Percentiles rank a stretch among this genome's conserved stretches.
Evolutionary conservation across 2,888 invertebrate genomes (phyloP).

Genomic region (Thecophora atra): DNA sequence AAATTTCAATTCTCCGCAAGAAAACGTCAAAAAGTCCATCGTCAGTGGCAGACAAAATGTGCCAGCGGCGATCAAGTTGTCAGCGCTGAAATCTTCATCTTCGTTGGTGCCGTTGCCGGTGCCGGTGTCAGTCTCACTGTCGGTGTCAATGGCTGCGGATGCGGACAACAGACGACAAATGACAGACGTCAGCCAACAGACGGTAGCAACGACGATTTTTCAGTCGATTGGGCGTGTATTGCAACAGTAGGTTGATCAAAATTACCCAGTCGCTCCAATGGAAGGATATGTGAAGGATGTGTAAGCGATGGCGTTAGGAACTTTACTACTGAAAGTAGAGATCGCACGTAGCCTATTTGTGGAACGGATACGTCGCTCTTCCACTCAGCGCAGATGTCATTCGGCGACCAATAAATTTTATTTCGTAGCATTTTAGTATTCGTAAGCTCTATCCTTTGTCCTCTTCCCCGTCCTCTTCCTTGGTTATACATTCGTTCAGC

Average conservation of each 20-base stretch:
- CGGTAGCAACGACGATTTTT: no score
- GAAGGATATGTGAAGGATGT: no score
- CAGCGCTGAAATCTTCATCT: constrained; percentile 12
- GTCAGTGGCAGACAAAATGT: not conserved
- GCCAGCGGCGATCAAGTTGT: constrained; percentile 15
- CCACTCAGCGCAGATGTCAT: not conserved
- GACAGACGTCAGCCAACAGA: constrained; percentile 7
- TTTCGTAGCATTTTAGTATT: constrained; percentile 7
- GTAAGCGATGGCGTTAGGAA: no score
- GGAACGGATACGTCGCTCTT: no score
- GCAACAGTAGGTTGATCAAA: not conserved
- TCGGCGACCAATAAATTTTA: constrained; percentile 30
- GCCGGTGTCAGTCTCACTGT: not conserved
- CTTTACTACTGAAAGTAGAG: no score
- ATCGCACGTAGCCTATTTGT: no score
- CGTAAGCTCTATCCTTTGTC: no score
- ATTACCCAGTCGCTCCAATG: not conserved
- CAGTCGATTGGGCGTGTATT: not conserved
- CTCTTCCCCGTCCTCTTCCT: not conserved
- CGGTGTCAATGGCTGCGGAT: not conserved
- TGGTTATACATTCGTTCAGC: not conserved
- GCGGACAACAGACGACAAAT: not conserved
- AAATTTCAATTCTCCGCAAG: not conserved
- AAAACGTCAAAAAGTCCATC: not conserved
- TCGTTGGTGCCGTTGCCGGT: not conserved